Evolutionary conservation across 2,888 invertebrate genomes (phyloP).

Genomic region (Tachystola acroxantha): DNA sequence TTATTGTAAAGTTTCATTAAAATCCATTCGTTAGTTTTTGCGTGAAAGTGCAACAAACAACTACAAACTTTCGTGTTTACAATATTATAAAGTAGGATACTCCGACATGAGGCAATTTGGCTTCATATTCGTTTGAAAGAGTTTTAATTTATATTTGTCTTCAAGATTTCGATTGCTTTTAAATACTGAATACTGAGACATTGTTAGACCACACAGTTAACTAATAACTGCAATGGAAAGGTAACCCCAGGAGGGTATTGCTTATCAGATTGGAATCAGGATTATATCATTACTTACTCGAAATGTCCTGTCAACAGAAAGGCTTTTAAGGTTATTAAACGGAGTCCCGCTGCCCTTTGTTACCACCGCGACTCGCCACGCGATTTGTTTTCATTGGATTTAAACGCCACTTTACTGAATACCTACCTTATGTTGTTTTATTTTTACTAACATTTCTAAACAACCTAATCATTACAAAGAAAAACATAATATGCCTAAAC

Average conservation of each 20-base stretch:
- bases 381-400: neutral
- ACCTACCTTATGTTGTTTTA: too few relatives aligned
- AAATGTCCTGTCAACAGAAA: slow-evolving; percentile 30
- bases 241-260: neutral
- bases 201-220: neutral
- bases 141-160: neutral
- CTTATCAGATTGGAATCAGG: slow-evolving; percentile 12
- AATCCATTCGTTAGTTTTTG: too few relatives aligned
- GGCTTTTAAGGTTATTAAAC: slow-evolving; percentile 46
- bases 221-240: too few relatives aligned
- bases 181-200: too few relatives aligned
- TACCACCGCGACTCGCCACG: slow-evolving; percentile 1
- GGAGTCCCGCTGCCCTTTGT: slow-evolving; percentile 5
- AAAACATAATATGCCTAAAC: too few relatives aligned
- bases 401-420: neutral
- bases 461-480: too few relatives aligned
- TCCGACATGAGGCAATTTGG: neutral
- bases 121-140: neutral
- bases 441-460: too few relatives aligned
- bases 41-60: too few relatives aligned
- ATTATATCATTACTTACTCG: slow-evolving; percentile 24
- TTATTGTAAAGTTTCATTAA: too few relatives aligned
- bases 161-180: too few relatives aligned
- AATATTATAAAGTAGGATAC: too few relatives aligned
- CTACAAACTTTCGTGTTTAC: too few relatives aligned